Base-by-base conservation (phyloP, 1,140 invertebrate species). In the Aporrectodea caliginosa region DNA sequence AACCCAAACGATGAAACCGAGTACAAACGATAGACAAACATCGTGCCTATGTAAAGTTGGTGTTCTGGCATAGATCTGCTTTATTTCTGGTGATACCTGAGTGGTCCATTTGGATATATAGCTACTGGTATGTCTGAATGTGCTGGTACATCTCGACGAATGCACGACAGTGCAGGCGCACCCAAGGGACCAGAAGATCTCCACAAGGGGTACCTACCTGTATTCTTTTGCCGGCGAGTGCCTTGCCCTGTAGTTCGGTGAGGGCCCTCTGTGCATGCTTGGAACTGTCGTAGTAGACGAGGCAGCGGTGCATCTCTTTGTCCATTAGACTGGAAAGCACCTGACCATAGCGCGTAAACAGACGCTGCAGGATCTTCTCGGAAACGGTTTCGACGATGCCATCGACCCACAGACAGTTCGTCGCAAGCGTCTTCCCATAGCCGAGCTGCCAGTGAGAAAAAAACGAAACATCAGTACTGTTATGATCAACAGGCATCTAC, bases 351-450 rank as follows among this genome's bases (percentile, higher is more conserved):
- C 93, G 91, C 83, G 91, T 91, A 86, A 95, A 95, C 84, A 95
- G 93, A 58, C 43, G 43, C 16, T 29, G 75, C 79, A 96, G 89
- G 86, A 93, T 92, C 83, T 93, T 94, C 84, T 96, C 94, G 70
- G 91, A 92, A 16, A 94, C 91, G 80, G 90, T 91, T 77, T 96
- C 94, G 81, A 91, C 90, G 78, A 97, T 91, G 69, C 95, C 94
- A 85, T 96, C 95, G 68, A 97, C 91, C 96, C 95, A 98, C n/a
- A 98, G 94, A 88, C 95, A 97, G 83, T 92, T 94, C 69, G 95
- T 97, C 16, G 95, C 94, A 91, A 97, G 95, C 22, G 94, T 96
- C 87, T 97, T 98, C 35, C 96, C 96, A 89, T 97, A 98, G 76
- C 95, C 96, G 72, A 98, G 90, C 90, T 88, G 82, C 22, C 83